Percentiles rank a stretch among this genome's conserved stretches.
Evolutionary conservation across 2,888 invertebrate species (phyloP).

Genomic region (Salticus scenicus): DNA sequence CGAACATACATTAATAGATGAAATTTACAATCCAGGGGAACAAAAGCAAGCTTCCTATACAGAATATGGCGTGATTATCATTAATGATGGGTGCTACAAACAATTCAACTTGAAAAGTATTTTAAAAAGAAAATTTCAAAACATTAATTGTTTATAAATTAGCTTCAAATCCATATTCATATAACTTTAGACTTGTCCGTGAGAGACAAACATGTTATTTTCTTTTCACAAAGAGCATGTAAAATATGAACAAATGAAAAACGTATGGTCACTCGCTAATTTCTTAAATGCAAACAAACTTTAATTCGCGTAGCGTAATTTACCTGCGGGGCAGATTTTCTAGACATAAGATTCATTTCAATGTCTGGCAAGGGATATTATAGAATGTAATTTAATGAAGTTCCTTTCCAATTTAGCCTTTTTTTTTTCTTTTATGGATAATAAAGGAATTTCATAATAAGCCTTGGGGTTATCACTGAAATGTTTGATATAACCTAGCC

Average conservation of each 20-base stretch:
- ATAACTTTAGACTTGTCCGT: too few relatives aligned
- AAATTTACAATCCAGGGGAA: too few relatives aligned
- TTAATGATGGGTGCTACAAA: too few relatives aligned
- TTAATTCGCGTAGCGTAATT: neutral
- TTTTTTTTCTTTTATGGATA: slow-evolving; percentile 19
- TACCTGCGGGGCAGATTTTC: neutral
- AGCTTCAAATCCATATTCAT: too few relatives aligned
- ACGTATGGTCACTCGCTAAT: neutral
- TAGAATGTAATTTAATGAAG: slow-evolving; percentile 42
- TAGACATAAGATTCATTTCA: neutral
- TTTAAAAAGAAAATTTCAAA: too few relatives aligned
- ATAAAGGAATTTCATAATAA: slow-evolving; percentile 38
- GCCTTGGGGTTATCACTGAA: slow-evolving; percentile 42
- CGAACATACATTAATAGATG: too few relatives aligned
- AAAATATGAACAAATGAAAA: neutral
- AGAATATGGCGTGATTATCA: too few relatives aligned
- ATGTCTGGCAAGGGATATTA: slow-evolving; percentile 30
- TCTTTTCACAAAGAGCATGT: neutral
- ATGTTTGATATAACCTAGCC: neutral
- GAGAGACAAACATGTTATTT: neutral
- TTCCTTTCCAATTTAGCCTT: slow-evolving; percentile 1
- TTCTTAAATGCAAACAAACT: slow-evolving; percentile 5
- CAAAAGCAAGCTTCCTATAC: too few relatives aligned
- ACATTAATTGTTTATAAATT: too few relatives aligned
- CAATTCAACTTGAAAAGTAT: too few relatives aligned